Percentiles rank a stretch among this genome's conserved stretches.
Evolutionary conservation across 1,140 invertebrate species (phyloP).

Genomic region (Drusus annulatus): DNA sequence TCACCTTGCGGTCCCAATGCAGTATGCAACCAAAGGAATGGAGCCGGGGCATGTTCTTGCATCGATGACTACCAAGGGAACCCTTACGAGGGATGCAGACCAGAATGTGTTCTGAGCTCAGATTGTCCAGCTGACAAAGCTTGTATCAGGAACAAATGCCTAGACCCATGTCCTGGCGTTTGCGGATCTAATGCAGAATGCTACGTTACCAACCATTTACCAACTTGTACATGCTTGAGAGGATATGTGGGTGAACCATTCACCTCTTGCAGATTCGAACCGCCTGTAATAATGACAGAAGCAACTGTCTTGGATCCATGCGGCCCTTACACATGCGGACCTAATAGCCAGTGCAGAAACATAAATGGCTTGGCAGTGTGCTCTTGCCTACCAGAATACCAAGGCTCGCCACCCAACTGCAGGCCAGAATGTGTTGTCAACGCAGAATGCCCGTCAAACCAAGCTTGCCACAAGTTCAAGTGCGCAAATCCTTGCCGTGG

Average conservation of each 20-base stretch:
- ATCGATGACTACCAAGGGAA: slow-evolving; percentile 79
- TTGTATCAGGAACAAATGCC: slow-evolving; percentile 83
- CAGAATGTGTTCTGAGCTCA: slow-evolving; percentile 84
- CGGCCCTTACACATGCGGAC: slow-evolving; percentile 77
- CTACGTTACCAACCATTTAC: slow-evolving; percentile 81
- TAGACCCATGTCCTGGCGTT: slow-evolving; percentile 83
- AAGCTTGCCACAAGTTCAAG: slow-evolving; percentile 76
- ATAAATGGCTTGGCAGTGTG: slow-evolving; percentile 74
- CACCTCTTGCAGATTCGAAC: slow-evolving; percentile 63
- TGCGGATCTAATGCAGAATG: slow-evolving; percentile 86
- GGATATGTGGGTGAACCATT: slow-evolving; percentile 87
- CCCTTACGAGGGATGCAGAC: slow-evolving; percentile 80
- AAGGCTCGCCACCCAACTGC: slow-evolving; percentile 74
- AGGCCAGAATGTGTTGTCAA: slow-evolving; percentile 76
- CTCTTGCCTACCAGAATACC: slow-evolving; percentile 75
- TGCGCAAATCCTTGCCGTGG: slow-evolving; percentile 76
- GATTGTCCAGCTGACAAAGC: slow-evolving; percentile 82
- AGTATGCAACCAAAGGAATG: slow-evolving; percentile 76
- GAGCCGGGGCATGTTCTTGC: slow-evolving; percentile 81
- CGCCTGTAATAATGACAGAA: slow-evolving; percentile 32
- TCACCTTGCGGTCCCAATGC: slow-evolving; percentile 88
- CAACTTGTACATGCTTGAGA: slow-evolving; percentile 81
- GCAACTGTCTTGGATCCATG: slow-evolving; percentile 70
- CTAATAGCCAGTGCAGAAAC: slow-evolving; percentile 76
- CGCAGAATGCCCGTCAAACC: slow-evolving; percentile 75